These are phyloP conservation scores for Entelurus aequoreus DNA, from an alignment of 2,113 vertebrate genomes.

Conservation along the genomic window DNA sequence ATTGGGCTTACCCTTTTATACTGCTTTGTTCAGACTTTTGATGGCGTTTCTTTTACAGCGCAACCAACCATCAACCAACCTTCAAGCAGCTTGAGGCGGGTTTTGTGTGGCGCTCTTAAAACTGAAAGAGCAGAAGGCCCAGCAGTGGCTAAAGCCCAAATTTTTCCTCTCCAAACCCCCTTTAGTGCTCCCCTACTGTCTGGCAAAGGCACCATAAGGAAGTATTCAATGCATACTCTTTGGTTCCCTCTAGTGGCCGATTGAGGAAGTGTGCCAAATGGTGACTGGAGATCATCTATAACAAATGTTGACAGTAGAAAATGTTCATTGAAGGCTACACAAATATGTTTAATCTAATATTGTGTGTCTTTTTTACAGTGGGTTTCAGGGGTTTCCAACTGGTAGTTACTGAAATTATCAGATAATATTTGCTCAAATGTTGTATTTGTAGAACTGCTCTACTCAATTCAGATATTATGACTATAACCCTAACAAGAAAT, in stretches of 20 bases:
- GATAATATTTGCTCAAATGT: too few species aligned
- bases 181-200: constrained; percentile 47
- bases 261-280: neutral
- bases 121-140: constrained; percentile 41
- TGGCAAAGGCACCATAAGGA: constrained; percentile 9
- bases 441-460: too few species aligned
- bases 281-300: neutral
- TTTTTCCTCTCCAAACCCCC: constrained; percentile 9
- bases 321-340: neutral
- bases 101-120: constrained; percentile 1
- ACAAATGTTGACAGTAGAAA: neutral
- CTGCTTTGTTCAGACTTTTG: constrained; percentile 40
- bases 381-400: too few species aligned
- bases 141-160: constrained; percentile 29
- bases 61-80: constrained; percentile 36
- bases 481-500: too few species aligned
- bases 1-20: neutral
- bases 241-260: constrained; percentile 36
- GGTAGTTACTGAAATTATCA: too few species aligned
- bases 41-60: constrained; percentile 38
- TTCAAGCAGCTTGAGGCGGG: constrained; percentile 39
- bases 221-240: neutral
- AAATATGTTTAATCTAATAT: neutral
- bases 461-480: too few species aligned
- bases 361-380: too few species aligned